phyloP scores from a whole-genome alignment of 1,140 invertebrate genomes.

The Hyles vespertilio region DNA sequence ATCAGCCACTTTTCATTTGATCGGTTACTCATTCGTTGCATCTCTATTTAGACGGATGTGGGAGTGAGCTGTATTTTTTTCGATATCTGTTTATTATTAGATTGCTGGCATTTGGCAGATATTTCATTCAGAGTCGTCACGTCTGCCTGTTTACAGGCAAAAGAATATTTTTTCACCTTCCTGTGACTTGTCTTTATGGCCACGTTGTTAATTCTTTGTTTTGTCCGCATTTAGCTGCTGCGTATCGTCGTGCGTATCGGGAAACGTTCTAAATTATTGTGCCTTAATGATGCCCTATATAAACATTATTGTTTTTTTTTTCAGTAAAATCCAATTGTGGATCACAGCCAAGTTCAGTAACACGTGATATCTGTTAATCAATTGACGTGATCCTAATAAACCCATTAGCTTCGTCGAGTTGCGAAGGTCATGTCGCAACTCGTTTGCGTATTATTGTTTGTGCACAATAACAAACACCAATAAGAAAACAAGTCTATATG shows the following conservation, averaged over 20 bases:
- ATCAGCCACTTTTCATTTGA: conserved; percentile 24
- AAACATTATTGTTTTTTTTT: no score
- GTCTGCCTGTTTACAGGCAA: conserved; percentile 29
- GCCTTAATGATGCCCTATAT: no score
- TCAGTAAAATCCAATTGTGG: no score
- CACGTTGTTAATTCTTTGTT: conserved; percentile 8
- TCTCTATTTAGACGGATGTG: conserved; percentile 40
- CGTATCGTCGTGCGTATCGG: background rate
- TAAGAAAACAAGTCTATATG: background rate
- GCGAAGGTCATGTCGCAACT: no score
- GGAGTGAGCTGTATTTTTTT: conserved; percentile 32
- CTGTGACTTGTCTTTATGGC: conserved; percentile 17
- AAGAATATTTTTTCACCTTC: conserved; percentile 38
- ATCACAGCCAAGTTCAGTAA: no score
- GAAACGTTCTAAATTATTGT: no score
- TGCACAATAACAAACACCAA: no score
- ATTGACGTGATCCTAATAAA: no score
- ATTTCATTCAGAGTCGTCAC: conserved; percentile 44
- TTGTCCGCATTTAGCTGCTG: conserved; percentile 8
- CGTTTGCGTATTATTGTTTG: no score
- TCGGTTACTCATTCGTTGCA: conserved; percentile 27
- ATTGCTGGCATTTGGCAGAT: conserved; percentile 44
- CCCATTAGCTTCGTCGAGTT: no score
- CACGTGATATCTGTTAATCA: no score
- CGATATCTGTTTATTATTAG: conserved; percentile 52